Base-by-base conservation (phyloP, 2,888 invertebrate genomes). In the Pemphredon lugubris region DNA sequence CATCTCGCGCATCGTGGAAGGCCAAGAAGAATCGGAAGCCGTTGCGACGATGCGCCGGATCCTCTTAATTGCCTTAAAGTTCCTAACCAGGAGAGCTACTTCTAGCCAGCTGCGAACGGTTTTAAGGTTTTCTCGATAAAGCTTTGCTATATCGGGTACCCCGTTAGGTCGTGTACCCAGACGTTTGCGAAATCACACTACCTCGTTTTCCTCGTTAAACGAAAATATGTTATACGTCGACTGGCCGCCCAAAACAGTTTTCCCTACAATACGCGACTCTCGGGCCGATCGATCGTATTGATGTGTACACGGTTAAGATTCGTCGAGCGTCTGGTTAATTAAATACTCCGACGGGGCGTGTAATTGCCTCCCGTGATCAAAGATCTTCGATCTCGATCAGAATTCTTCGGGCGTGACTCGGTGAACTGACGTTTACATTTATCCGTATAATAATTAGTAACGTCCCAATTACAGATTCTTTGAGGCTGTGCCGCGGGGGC, bases 1-100 rank as follows among this genome's bases (percentile, higher is more conserved):
- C 16, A 67, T 63, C 57, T 68, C 47, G 34, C 21, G 23, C 13
- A 1, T 6, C 14, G 7, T 6, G 51, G 42, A 73, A 61, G 67
- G 53, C 48, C 44, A 58, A 65, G 58, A 59, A 67, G 55, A 72
- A 72, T 63, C 59, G 72, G 72, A 73, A 72, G 72, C 72, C 66
- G 73, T 73, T 67, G 66, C 59, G 40, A 55, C 61, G 55, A 64
- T 21, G 42, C 47, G 39, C 47, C 45, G 18, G 58, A 73, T 73
- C 67, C 67, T 40, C 55, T 26, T 73, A 73, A 73, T 73, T 71
- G 58, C 67, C 72, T 73, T 73, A 73, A 32, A 47, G 42, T 50
- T 37, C 51, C 54, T 67, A 48, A 61, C 44, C 61, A 39, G 9
- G 39, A 37, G 61, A 50, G 42, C 47, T 42, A 45, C 53, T 60